Base-by-base conservation (phyloP, 1,140 invertebrate species). In the Vanessa tameamea region DNA sequence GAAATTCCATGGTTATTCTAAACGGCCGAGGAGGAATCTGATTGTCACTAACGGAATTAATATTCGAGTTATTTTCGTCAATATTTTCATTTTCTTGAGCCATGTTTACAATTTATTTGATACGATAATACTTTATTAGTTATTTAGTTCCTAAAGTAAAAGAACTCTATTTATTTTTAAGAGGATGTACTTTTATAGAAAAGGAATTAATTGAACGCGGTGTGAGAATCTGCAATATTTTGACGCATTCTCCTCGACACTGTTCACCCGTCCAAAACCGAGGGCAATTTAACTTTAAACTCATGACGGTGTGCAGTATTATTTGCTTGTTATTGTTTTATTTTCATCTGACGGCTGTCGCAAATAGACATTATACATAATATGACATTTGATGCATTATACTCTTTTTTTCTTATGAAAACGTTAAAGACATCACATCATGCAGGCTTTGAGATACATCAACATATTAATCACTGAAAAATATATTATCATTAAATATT, bases 1-100 rank as follows among this genome's bases (percentile, higher is more conserved):
- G 87, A 66, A 92, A 78, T 72, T 92, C 90, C 84, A 92, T 82
- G 0, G 88, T 89, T 26, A 91, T 78, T 31, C 77, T 74, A 78
- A 81, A 90, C 37, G 78, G 78, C 77, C 74, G 84, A 31, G 70
- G 77, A 15, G 81, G 82, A 55, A 79, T 65, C 72, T 20, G 20
- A 20, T 20, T 20, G 0, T 87, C 87, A 81, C 59, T 83, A 47
- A 79, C 73, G 43, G 76, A 73, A 70, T 86, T 85, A 20, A 83
- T 78, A 77, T 73, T 82, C 11, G 75, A 69, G 67, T 84, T 80
- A 76, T 66, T 82, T 74, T 86, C 82, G 11, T 75, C 78, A 63
- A 83, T 43, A 13, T 47, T 69, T 78, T 87, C 82, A 66, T 84
- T 83, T 78, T 85, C 81, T 82, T 86, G 78, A 66, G 81, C 71